A percentile compares a stretch with the other conserved stretches of the same genome.
These are phyloP conservation scores for Oppia nitens DNA, from an alignment of 1,140 invertebrate species.

Conservation along the genomic window DNA sequence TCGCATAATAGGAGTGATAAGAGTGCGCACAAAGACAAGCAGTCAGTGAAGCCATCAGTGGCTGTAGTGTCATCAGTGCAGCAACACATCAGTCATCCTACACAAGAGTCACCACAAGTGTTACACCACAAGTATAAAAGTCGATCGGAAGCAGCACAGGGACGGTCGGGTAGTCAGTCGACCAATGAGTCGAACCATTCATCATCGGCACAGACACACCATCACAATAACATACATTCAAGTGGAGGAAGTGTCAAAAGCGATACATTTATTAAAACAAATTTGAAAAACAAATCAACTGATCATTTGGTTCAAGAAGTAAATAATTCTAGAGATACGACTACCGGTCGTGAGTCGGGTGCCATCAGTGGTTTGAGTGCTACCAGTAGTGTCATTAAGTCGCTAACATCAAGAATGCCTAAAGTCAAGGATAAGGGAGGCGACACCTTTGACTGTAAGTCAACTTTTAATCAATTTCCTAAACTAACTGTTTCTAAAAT, in stretches of 20 bases:
- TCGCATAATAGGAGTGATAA: too few species aligned
- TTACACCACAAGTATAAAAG: background rate
- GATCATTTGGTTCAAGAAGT: background rate
- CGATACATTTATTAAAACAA: background rate
- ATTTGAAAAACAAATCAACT: background rate
- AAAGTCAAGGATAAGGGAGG: background rate
- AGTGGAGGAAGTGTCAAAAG: background rate
- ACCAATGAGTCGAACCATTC: background rate
- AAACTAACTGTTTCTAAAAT: background rate
- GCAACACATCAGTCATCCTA: background rate
- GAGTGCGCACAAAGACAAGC: background rate
- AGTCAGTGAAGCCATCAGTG: background rate
- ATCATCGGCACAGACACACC: background rate
- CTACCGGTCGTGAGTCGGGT: background rate
- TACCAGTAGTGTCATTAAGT: background rate
- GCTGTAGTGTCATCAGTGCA: background rate
- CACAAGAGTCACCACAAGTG: background rate
- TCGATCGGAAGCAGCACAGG: background rate
- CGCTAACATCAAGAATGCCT: background rate
- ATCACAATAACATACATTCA: background rate
- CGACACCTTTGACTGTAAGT: background rate
- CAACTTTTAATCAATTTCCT: background rate
- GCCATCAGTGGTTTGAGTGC: background rate
- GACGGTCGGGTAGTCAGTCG: background rate
- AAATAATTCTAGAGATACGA: background rate